A percentile compares a stretch with the other conserved stretches of the same genome.
phyloP scores from a whole-genome alignment of 2,113 vertebrate genomes.

The human (Homo sapiens) region DNA sequence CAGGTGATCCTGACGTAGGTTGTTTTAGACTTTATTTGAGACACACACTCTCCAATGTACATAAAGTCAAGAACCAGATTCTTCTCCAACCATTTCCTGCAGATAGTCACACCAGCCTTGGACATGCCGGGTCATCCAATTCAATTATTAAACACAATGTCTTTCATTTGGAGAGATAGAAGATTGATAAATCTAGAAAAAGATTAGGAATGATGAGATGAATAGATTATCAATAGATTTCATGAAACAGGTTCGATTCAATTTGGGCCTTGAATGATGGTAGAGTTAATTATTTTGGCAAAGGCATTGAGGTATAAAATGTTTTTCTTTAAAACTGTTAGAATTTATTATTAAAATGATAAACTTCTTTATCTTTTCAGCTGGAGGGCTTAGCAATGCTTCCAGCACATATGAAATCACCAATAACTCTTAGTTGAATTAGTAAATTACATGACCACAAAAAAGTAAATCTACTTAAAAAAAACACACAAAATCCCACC shows the following conservation, averaged over 20 bases:
- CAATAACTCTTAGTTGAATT: background rate
- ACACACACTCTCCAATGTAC: background rate
- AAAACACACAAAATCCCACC: background rate
- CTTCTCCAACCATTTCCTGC: rapidly evolving
- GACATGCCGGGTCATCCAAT: background rate
- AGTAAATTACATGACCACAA: background rate
- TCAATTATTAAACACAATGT: background rate
- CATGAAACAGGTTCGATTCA: background rate
- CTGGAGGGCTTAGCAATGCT: background rate
- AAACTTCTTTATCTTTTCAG: background rate
- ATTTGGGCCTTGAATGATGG: background rate
- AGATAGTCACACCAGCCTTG: background rate
- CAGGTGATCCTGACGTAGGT: background rate
- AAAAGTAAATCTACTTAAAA: background rate
- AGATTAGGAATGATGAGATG: background rate
- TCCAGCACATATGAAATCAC: background rate
- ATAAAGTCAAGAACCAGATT: background rate
- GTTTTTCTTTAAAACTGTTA: background rate
- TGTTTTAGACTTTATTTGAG: background rate
- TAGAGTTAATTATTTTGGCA: background rate
- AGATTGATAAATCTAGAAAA: background rate
- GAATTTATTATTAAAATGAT: background rate
- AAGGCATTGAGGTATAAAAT: background rate
- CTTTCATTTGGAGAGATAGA: background rate
- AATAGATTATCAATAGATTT: background rate